These are phyloP conservation scores for Dinothrombium tinctorium DNA, from an alignment of 1,140 invertebrate species.

Conservation along the genomic window DNA sequence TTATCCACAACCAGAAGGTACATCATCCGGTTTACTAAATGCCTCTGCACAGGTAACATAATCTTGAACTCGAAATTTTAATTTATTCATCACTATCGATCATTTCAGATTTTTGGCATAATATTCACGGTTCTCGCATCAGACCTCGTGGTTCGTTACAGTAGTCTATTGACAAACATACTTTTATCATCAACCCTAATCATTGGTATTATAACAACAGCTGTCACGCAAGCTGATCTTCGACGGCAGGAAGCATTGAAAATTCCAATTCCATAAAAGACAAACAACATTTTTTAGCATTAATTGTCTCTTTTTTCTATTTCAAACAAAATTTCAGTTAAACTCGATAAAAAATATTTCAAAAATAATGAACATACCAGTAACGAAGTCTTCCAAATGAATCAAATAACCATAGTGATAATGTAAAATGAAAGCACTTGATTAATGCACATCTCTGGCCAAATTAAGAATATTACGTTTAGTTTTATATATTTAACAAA, in stretches of 20 bases:
- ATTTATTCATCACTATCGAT: neutral
- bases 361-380: no score
- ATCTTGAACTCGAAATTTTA: neutral
- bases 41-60: conserved; percentile 36
- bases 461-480: no score
- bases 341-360: no score
- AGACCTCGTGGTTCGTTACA: neutral
- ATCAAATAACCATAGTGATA: no score
- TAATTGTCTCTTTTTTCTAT: no score
- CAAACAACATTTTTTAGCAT: no score
- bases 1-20: conserved; percentile 78
- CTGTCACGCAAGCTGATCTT: neutral
- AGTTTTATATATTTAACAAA: no score
- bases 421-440: no score
- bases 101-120: conserved; percentile 14
- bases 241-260: neutral
- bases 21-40: conserved; percentile 70
- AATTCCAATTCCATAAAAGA: no score
- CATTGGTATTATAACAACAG: neutral
- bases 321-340: no score
- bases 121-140: neutral
- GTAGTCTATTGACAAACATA: neutral
- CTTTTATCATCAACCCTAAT: neutral
- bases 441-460: no score
- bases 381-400: no score